Base-by-base conservation (phyloP, 2,888 invertebrate species). In the Himalopsyche anomala region DNA sequence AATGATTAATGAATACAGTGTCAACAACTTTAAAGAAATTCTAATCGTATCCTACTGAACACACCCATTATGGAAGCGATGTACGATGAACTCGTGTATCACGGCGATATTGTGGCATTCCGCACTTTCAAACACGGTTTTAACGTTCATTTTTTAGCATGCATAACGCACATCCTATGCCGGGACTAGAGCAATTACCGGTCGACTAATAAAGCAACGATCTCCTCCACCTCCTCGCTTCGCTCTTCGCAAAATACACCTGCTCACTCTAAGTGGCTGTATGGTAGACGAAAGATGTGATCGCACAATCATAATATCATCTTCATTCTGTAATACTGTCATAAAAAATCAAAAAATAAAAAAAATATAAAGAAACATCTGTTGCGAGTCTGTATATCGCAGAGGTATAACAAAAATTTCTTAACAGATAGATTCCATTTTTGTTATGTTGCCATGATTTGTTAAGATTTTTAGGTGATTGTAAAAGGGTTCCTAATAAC, bases 141-240 rank as follows among this genome's bases (percentile, higher is more conserved):
- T 62, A 62, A 19, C 19, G 62, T 19, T 62, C 62, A 62, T 28
- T 62, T 62, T 62, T 62, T 62, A 62, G 28, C 62, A 28, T 62
- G 62, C 62, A 62, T 62, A 62, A 62, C 62, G 62, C 62, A 62
- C 62, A 62, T 62, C 62, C 62, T 19, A 62, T 62, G 28, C 62
- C 62, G 62, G 19, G 19, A 62, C 19, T 62, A 11, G 62, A 62
- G 62, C 62, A 62, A 62, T 62, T 62, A 62, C 62, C 62, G 62
- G 62, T 62, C 62, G 62, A 62, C 62, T 62, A 62, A 62, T 62
- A 62, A 62, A 62, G 19, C 62, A 62, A 62, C n/a, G 19, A 62
- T 19, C 62, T 19, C 19, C 62, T 9, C 19, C 19, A 11, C 4
- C 62, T 62, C 62, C 19, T 62, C 51, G 5, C 62, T 19, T 62